Conservation (phyloP, 2,888 invertebrate species). For the Phaedon cochleariae region DNA sequence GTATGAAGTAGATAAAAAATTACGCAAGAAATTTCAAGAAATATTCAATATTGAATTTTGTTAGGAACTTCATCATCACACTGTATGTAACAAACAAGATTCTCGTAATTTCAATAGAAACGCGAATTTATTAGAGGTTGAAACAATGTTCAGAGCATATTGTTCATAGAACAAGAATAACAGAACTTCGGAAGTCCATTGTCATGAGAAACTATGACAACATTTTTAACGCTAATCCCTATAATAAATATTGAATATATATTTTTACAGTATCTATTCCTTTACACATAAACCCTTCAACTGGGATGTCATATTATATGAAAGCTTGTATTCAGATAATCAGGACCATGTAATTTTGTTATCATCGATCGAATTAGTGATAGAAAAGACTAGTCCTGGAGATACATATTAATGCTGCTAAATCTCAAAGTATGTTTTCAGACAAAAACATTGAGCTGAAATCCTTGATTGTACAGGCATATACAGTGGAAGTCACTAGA, state of each 20-base stretch:
- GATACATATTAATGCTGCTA: constrained; percentile 37
- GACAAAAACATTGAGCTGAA: constrained; percentile 18
- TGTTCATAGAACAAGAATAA: not conserved
- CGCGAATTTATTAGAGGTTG: too few relatives aligned
- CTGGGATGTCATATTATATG: too few relatives aligned
- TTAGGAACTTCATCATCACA: too few relatives aligned
- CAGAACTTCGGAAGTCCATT: not conserved
- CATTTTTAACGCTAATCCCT: not conserved
- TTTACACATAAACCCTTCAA: not conserved
- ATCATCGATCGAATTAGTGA: too few relatives aligned
- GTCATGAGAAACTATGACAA: not conserved
- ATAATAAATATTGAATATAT: not conserved
- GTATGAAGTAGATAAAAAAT: too few relatives aligned
- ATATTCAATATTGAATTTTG: too few relatives aligned
- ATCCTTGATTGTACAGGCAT: constrained; percentile 43
- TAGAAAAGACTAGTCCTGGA: constrained; percentile 24
- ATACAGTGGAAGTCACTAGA: too few relatives aligned
- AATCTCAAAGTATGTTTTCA: constrained; percentile 28
- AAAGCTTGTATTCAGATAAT: too few relatives aligned
- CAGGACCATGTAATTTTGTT: not conserved
- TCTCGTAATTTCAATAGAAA: too few relatives aligned
- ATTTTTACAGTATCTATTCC: not conserved
- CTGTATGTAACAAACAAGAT: too few relatives aligned
- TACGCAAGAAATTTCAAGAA: too few relatives aligned
- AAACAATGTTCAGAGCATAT: not conserved